These are phyloP conservation scores for Spinibarbus caldwelli DNA, from an alignment of 2,797 vertebrate genomes.

Conservation along the genomic window DNA sequence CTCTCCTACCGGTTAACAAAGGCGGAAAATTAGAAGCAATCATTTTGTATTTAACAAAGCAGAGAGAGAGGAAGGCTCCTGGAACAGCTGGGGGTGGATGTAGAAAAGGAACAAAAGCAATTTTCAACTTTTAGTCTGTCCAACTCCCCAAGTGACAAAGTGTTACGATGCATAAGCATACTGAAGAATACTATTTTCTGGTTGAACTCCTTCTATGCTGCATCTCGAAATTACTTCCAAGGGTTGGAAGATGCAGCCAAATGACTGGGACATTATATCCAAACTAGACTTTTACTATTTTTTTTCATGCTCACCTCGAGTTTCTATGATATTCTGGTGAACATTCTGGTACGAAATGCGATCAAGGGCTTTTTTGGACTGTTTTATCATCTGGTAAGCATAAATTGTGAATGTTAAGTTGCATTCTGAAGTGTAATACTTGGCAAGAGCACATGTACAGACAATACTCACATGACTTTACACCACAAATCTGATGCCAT, in stretches of 20 bases:
- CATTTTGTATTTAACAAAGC: conserved; percentile 46
- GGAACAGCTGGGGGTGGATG: conserved; percentile 18
- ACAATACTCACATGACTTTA: background rate
- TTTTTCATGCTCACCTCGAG: background rate
- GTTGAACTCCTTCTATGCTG: conserved; percentile 20
- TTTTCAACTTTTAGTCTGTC: conserved; percentile 9
- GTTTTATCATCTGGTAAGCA: background rate
- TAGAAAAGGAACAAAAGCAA: conserved; percentile 42
- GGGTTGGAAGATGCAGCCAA: conserved; percentile 38
- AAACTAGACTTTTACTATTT: background rate
- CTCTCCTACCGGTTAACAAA: conserved; percentile 31
- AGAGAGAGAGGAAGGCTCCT: conserved; percentile 19
- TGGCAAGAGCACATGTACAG: background rate
- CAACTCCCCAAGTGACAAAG: background rate
- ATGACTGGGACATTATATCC: conserved; percentile 45
- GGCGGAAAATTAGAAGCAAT: conserved; percentile 52
- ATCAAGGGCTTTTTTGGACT: background rate
- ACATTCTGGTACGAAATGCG: background rate
- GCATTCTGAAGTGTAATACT: background rate
- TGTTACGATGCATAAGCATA: background rate
- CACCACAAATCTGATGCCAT: background rate
- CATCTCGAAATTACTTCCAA: conserved; percentile 38
- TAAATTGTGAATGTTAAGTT: background rate
- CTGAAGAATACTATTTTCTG: conserved; percentile 37
- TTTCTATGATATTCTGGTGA: too few species aligned